phyloP scores from a whole-genome alignment of 2,797 vertebrate genomes.

The Takifugu ocellatus region DNA sequence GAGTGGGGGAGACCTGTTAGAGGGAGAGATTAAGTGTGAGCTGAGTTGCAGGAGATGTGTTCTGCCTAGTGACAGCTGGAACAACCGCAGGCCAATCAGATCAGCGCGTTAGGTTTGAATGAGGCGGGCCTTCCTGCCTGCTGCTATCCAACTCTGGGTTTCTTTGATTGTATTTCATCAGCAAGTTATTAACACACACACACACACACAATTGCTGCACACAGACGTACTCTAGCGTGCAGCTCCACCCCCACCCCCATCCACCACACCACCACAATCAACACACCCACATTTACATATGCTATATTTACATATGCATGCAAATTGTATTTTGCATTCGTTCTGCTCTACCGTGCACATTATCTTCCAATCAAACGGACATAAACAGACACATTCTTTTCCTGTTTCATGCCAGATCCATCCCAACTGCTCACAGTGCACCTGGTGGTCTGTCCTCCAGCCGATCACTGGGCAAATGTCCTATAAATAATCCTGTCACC shows the following conservation, averaged over 20 bases:
- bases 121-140: constrained; percentile 68
- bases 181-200: constrained; percentile 28
- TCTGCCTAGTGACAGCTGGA: constrained; percentile 85
- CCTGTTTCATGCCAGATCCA: constrained; percentile 33
- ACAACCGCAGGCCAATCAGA: constrained; percentile 71
- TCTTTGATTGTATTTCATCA: constrained; percentile 57
- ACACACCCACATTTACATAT: constrained; percentile 1
- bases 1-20: constrained; percentile 43
- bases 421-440: constrained; percentile 54
- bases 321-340: constrained; percentile 32
- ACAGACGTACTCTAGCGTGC: constrained; percentile 5
- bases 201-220: constrained; percentile 6
- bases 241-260: background rate
- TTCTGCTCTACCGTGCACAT: constrained; percentile 2
- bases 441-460: constrained; percentile 65
- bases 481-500: constrained; percentile 74
- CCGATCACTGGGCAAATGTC: constrained; percentile 74
- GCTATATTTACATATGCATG: constrained; percentile 48
- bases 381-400: background rate
- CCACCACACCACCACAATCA: background rate
- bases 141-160: constrained; percentile 42
- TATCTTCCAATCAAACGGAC: background rate
- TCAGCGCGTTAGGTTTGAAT: constrained; percentile 56
- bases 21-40: constrained; percentile 72
- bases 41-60: constrained; percentile 70